Evolutionary conservation across 2,888 invertebrate genomes (phyloP), one percentile per base, ranked within the genome.

Genomic region (Oscheius sp.): DNA sequence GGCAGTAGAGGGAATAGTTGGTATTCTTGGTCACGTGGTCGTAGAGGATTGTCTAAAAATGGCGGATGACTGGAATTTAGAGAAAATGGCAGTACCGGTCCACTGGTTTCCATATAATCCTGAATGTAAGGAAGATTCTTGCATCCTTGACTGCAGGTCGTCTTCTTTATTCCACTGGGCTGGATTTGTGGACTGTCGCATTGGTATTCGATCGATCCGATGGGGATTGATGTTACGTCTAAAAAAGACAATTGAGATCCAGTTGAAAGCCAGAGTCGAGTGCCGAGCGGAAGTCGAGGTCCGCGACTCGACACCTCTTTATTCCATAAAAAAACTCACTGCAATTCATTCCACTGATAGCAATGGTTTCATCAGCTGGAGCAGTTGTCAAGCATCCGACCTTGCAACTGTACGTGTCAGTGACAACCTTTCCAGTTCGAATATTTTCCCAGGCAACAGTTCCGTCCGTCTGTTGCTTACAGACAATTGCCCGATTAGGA

Each of bases 1-100:
- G 61, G n/a, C 61, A 61, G 21, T n/a, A 41, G 61, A 61, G 18
- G 2, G 61, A 43, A 41, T 61, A 61, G 13, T 18, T 43, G 61
- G 43, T 43, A 13, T 21, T 43, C 9, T 21, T 6, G 5, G 43
- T 23, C n/a, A 61, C 61, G 43, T 61, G 41, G 13, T 61, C 18
- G 45, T 61, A 61, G 61, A 21, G 41, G 7, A 23, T 18, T 1
- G 41, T 21, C 41, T 41, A 43, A 6, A 43, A 9, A 43, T 16
- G 35, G 35, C 5, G 35, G 35, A 9, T 6, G 3, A 35, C 35
- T 35, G 35, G 9, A 9, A 16, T 25, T 12, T 53, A 53, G 53
- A 53, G 25, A 21, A 18, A 2, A 6, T 6, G 35, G 9, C 5
- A 9, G 35, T 35, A 35, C 35, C 35, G 35, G 35, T 35, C 35